Percentiles rank a stretch among this genome's conserved stretches.
These are phyloP conservation scores for Sebastes reedi DNA, from an alignment of 2,797 vertebrate species.

Conservation along the genomic window DNA sequence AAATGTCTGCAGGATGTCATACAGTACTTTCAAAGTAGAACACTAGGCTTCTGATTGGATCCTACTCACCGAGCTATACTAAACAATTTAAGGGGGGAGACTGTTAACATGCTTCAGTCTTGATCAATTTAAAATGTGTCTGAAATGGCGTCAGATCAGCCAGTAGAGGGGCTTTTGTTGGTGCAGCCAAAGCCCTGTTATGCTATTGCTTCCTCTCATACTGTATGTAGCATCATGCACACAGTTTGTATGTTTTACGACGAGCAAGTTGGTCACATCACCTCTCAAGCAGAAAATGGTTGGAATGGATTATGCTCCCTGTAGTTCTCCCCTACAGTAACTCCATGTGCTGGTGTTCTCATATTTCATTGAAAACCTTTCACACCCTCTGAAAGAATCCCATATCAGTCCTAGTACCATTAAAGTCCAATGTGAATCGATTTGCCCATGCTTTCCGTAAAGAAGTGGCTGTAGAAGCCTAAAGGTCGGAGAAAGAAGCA, in stretches of 20 bases:
- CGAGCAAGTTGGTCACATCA: slow-evolving; percentile 13
- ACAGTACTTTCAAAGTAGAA: neutral
- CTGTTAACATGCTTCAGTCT: neutral
- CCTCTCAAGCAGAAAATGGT: slow-evolving; percentile 10
- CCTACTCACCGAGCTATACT: neutral
- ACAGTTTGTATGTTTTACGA: neutral
- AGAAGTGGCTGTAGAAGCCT: slow-evolving; percentile 30
- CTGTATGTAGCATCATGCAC: neutral
- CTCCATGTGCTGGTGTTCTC: slow-evolving; percentile 27
- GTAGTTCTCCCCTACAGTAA: neutral
- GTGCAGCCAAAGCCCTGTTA: neutral
- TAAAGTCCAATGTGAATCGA: slow-evolving; percentile 37
- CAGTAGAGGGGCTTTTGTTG: neutral
- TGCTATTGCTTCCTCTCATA: neutral
- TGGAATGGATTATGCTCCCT: slow-evolving; percentile 10
- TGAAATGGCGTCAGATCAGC: neutral
- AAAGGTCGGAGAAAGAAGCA: slow-evolving; percentile 10
- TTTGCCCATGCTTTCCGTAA: slow-evolving; percentile 49
- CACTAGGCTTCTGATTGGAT: neutral
- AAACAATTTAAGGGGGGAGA: neutral
- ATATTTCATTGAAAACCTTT: slow-evolving; percentile 46
- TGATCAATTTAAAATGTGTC: neutral
- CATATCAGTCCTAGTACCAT: slow-evolving; percentile 5
- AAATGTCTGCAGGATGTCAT: neutral
- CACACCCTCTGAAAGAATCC: slow-evolving; percentile 44